Conservation (phyloP, 1,140 invertebrate genomes). For the Mylabris phalerata region DNA sequence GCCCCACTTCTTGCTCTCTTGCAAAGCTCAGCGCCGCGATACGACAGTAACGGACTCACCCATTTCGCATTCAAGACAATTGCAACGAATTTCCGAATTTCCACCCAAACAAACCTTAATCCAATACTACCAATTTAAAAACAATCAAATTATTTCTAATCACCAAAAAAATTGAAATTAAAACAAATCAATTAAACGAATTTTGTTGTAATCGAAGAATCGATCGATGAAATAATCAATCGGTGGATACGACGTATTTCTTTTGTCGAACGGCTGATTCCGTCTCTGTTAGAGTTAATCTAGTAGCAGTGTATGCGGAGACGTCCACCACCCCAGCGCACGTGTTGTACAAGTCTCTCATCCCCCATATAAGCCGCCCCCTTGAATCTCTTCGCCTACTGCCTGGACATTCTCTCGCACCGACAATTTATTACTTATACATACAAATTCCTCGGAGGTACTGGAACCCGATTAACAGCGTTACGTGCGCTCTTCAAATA, state of each 20-base stretch:
- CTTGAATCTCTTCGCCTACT: slow-evolving; percentile 5
- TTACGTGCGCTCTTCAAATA: slow-evolving; percentile 17
- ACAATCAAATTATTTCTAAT: no score
- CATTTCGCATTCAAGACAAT: no score
- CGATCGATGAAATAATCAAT: no score
- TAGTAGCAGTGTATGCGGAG: slow-evolving; percentile 27
- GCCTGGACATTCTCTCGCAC: slow-evolving; percentile 24
- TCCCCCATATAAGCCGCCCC: slow-evolving; percentile 1
- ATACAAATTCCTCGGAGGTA: slow-evolving; percentile 25
- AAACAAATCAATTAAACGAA: no score
- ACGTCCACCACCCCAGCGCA: slow-evolving; percentile 26
- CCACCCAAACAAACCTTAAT: no score
- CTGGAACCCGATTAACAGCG: slow-evolving; percentile 17
- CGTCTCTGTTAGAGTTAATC: slow-evolving; percentile 27
- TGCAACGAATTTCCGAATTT: no score
- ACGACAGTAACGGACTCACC: background rate
- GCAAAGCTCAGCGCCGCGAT: slow-evolving; percentile 32
- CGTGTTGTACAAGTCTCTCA: slow-evolving; percentile 26
- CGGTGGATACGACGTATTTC: no score
- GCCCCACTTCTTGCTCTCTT: slow-evolving; percentile 26
- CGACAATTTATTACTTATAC: slow-evolving; percentile 32
- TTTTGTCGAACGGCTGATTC: background rate
- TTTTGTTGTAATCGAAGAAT: no score
- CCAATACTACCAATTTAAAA: no score
- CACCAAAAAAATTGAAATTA: no score